Evolutionary conservation across 2,888 invertebrate species (phyloP), one percentile per base, ranked within the genome.

Genomic region (Laspeyria flexula): DNA sequence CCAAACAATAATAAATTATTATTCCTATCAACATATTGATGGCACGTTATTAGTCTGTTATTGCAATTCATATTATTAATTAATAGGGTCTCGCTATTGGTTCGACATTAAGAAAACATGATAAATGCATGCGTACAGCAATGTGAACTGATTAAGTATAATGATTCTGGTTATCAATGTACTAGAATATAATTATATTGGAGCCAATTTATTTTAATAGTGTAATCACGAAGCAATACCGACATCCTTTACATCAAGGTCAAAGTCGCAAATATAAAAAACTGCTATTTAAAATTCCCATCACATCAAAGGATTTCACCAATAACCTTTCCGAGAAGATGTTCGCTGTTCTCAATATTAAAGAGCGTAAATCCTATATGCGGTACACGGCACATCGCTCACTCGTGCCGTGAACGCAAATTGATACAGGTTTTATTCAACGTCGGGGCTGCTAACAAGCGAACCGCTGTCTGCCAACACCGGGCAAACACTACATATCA

Each of bases 391-490:
- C 76, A 74, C 75, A 71, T 72, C 65, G 65, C 55, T 70, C 77
- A 60, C 55, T 77, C 86, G 88, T 87, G 87, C 77, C 64, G 62
- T 59, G 88, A 85, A 85, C 81, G 65, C 82, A 81, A 88, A 90
- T 87, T 81, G 79, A 71, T 81, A 76, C 77, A 79, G 73, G 79
- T 82, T 83, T 82, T 77, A 74, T 77, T 77, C 66, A 76, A 78
- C 70, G 70, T 55, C 62, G 63, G 58, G 60, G 70, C 63, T 72
- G 67, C 62, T 81, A 81, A 82, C 79, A 82, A 83, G 80, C 77
- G 77, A 61, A 64, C 73, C 78, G 79, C 81, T 83, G 86, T 85
- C 82, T 81, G 78, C 63, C 59, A 55, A 66, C 65, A 61, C 38
- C 60, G 57, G 18, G 11, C 41, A 68, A 56, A 66, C 66, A 70